Percentiles rank a stretch among this genome's conserved stretches.
Evolutionary conservation across 2,888 invertebrate genomes (phyloP).

Genomic region (Pardosa pseudoannulata): DNA sequence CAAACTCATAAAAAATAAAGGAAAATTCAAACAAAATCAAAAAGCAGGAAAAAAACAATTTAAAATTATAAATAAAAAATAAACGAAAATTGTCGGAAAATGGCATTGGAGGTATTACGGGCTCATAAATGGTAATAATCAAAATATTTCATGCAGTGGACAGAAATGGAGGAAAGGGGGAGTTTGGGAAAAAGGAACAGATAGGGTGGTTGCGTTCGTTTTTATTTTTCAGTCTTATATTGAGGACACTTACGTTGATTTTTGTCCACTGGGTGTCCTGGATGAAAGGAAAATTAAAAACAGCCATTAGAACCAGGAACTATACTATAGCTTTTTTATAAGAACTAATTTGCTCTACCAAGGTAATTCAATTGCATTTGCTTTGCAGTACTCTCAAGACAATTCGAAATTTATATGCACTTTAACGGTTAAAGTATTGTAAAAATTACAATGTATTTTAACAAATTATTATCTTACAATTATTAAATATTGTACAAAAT

Average conservation of each 20-base stretch:
- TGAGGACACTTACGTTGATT: slow-evolving; percentile 67
- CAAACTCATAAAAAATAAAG: slow-evolving; percentile 20
- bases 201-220: neutral
- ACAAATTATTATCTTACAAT: no score
- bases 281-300: slow-evolving; percentile 60
- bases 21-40: slow-evolving; percentile 42
- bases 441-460: no score
- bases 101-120: slow-evolving; percentile 24
- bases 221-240: slow-evolving; percentile 46
- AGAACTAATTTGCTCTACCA: slow-evolving; percentile 47
- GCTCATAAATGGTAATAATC: slow-evolving; percentile 17
- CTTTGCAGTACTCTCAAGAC: slow-evolving; percentile 19
- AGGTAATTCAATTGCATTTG: neutral
- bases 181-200: neutral
- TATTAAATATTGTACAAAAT: no score
- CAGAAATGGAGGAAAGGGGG: neutral
- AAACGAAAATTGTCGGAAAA: slow-evolving; percentile 7
- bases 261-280: slow-evolving; percentile 72
- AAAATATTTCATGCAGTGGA: slow-evolving; percentile 38
- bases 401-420: no score
- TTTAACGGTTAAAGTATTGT: no score
- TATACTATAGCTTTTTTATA: slow-evolving; percentile 48
- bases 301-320: slow-evolving; percentile 68
- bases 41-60: slow-evolving; percentile 20
- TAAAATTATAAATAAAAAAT: slow-evolving; percentile 46